Base-by-base conservation (phyloP, 2,113 vertebrate species). In the Theristicus caerulescens region DNA sequence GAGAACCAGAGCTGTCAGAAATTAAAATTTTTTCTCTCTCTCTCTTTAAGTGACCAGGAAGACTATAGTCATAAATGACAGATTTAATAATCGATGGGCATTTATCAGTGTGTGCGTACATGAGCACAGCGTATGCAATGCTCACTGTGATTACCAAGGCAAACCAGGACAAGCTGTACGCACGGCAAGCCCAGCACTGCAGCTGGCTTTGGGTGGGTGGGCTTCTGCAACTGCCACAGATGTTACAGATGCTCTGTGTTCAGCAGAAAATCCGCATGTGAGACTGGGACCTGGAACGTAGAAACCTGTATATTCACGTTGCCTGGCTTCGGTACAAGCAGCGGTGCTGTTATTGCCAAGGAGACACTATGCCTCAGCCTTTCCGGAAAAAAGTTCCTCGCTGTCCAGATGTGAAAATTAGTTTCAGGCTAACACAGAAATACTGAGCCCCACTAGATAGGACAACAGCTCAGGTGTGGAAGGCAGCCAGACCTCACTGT, bases 361-460 rank as follows among this genome's bases (percentile, higher is more conserved):
- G 27, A 83, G 42, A 86, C 42, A 16, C 27, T 42, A 2, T 38
- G n/a, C 66, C 57, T 69, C 2, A 2, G 20, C 62, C 62, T 82
- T 61, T 55, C 29, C 1, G 3, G 44, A 46, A 62, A 24, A 59
- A 61, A 19, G 31, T 51, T 83, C 31, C 67, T 21, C 0, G 0
- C 51, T 93, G 26, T 71, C 70, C 71, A 79, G 58, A 52, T 82
- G 62, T 93, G 89, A 85, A 82, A 83, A 76, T 74, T 52, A 36
- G 5, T 86, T 65, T 64, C 62, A 69, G 46, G 40, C 58, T 77
- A 65, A 42, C 27, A 40, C 34, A 47, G 7, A 82, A 74, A 57
- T 42, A 67, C 7, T 79, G 58, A 87, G 10, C 32, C 29, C 18
- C 54, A 51, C 58, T 51, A 57, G 66, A n/a, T 0, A 64, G 52